These are phyloP conservation scores for Metallyticus violacea DNA, from an alignment of 2,888 invertebrate genomes.

Conservation along the genomic window DNA sequence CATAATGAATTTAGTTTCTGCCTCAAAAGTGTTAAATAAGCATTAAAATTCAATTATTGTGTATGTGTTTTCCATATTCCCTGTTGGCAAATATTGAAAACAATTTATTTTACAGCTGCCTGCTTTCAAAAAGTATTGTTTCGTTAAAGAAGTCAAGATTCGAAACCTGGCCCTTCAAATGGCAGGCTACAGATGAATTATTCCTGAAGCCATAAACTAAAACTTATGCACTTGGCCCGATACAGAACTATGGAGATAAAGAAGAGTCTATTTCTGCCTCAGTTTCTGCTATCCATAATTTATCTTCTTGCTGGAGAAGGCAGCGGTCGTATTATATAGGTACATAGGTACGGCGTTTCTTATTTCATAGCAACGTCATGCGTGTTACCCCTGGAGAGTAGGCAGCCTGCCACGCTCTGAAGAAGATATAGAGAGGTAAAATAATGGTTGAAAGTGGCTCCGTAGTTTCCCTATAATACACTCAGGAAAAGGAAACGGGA, in stretches of 20 bases:
- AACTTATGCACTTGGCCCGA: background rate
- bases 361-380: conserved; percentile 5
- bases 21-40: too few relatives aligned
- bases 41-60: too few relatives aligned
- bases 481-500: background rate
- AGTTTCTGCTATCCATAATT: background rate
- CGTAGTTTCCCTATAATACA: background rate
- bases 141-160: too few relatives aligned
- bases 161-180: background rate
- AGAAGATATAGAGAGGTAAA: conserved; percentile 14
- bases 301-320: background rate
- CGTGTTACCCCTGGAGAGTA: background rate
- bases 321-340: background rate
- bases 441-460: background rate
- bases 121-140: too few relatives aligned
- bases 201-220: background rate
- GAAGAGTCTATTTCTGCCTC: background rate
- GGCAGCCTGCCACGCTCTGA: background rate
- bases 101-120: too few relatives aligned
- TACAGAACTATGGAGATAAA: background rate
- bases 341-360: background rate
- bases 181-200: background rate
- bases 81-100: too few relatives aligned
- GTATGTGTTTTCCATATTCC: too few relatives aligned
- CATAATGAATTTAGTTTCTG: too few relatives aligned